Conservation (phyloP, 2,888 invertebrate species). For the Clistopyga incitator region DNA sequence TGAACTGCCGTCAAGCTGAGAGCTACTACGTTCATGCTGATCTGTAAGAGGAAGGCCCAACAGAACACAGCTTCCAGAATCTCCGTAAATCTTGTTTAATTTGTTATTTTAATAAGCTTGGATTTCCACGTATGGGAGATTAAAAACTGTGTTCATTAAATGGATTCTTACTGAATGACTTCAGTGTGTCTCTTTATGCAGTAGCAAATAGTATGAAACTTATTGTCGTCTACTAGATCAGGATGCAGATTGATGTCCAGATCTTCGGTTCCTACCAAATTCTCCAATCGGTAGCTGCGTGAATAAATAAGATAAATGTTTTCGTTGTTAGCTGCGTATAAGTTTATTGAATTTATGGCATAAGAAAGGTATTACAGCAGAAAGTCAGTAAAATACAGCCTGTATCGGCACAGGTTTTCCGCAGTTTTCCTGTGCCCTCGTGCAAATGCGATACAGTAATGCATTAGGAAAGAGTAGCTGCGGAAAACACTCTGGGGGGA, state of each 20-base stretch:
- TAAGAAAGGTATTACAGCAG: too few relatives aligned
- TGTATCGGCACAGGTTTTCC: too few relatives aligned
- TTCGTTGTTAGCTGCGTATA: too few relatives aligned
- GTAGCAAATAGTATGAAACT: conserved; percentile 25
- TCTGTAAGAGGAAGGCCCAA: conserved; percentile 14
- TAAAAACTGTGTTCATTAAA: too few relatives aligned
- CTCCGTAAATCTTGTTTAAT: conserved; percentile 14
- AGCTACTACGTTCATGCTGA: not conserved
- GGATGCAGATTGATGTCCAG: conserved; percentile 24
- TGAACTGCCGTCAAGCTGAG: conserved; percentile 17
- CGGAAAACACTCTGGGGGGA: too few relatives aligned
- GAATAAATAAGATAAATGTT: not conserved
- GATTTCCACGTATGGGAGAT: not conserved
- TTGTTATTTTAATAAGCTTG: not conserved
- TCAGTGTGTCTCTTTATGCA: conserved; percentile 45
- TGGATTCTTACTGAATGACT: conserved; percentile 26
- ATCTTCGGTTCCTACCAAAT: conserved; percentile 10
- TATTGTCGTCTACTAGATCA: not conserved
- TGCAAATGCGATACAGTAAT: too few relatives aligned
- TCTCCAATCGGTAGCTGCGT: conserved; percentile 37
- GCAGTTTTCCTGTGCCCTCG: too few relatives aligned
- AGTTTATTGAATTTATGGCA: too few relatives aligned
- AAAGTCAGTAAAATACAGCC: too few relatives aligned
- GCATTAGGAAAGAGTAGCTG: too few relatives aligned
- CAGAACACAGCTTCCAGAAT: not conserved